Base-by-base conservation (phyloP, 2,113 vertebrate species). In the Neogobius melanostomus region DNA sequence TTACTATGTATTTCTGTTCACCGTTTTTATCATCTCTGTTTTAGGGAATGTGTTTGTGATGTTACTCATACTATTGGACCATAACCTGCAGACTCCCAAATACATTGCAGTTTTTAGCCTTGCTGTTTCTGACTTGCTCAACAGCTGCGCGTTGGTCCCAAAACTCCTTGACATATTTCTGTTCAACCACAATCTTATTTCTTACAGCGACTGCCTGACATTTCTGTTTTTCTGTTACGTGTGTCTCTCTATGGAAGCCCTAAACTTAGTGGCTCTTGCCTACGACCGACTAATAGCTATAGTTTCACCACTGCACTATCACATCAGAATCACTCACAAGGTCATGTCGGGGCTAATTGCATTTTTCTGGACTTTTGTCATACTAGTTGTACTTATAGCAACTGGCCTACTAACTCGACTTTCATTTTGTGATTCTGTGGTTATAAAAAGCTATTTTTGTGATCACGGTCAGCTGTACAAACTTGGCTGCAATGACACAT, bases 221-320 rank as follows among this genome's bases (percentile, higher is more conserved):
- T 88, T 88, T 53, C 47, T 90, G 28, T 93, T 91, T 80, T 93
- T 93, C 85, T 85, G 85, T 59, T 90, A 75, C 77, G 69, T 79
- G 7, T 88, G 72, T 5, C 75, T 90, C 46, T 77, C 69, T 0
- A 75, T 92, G 86, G 92, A 93, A 69, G 77, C 91, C 28, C 60
- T 92, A 52, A 92, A 91, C 45, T 82, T 93, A 45, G 82, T 91
- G 28, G 79, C 79, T 0, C 87, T 93, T 9, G 72, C 87, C 4
- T 92, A 88, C 61, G 91, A 93, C 83, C 85, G 91, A 63, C 60
- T 93, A 5, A 17, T 93, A 3, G 92, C 92, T 3, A 92, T 93
- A 54, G 82, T 79, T 53, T 90, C 76, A 69, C 92, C 92, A 4
- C 67, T 93, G 56, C 84, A 87, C 17, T 90, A 88, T 69, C 72